phyloP scores from a whole-genome alignment of 53 echinoderm and acorn worm genomes.

The Stichopus horrens region DNA sequence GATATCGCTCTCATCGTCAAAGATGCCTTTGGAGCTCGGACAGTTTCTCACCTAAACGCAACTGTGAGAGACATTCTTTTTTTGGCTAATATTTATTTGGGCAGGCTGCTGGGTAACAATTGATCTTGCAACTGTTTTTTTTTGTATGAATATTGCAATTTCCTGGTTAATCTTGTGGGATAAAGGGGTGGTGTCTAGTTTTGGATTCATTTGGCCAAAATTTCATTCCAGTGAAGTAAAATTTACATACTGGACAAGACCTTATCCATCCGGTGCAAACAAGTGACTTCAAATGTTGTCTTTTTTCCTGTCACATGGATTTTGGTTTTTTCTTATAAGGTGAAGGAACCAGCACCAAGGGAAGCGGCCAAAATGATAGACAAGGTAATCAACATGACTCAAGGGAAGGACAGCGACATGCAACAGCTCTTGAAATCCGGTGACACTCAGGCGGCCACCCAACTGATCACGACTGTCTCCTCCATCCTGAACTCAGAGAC shows the following conservation, averaged over 20 bases:
- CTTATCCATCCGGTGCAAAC: too few relatives aligned
- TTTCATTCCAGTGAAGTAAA: too few relatives aligned
- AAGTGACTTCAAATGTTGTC: too few relatives aligned
- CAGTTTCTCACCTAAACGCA: conserved; percentile 33
- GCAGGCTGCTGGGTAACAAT: background rate
- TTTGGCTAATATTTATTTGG: background rate
- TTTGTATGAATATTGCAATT: background rate
- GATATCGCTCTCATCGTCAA: conserved; percentile 59
- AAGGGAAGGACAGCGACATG: conserved; percentile 68
- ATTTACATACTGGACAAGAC: too few relatives aligned
- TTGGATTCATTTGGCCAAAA: too few relatives aligned
- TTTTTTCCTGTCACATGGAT: too few relatives aligned
- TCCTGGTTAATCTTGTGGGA: background rate
- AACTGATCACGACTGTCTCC: conserved; percentile 71
- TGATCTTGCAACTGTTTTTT: background rate
- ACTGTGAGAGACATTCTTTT: conserved; percentile 52
- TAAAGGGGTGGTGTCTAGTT: too few relatives aligned
- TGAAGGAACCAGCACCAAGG: conserved; percentile 26
- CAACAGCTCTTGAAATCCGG: conserved; percentile 63
- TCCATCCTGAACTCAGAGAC: conserved; percentile 84
- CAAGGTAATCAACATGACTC: conserved; percentile 53
- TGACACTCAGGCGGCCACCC: conserved; percentile 71
- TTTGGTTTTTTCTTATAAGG: conserved; percentile 13
- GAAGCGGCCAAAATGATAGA: conserved; percentile 44
- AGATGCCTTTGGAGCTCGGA: conserved; percentile 72